Conservation (phyloP, 2,888 invertebrate genomes). For the Therioaphis trifolii region DNA sequence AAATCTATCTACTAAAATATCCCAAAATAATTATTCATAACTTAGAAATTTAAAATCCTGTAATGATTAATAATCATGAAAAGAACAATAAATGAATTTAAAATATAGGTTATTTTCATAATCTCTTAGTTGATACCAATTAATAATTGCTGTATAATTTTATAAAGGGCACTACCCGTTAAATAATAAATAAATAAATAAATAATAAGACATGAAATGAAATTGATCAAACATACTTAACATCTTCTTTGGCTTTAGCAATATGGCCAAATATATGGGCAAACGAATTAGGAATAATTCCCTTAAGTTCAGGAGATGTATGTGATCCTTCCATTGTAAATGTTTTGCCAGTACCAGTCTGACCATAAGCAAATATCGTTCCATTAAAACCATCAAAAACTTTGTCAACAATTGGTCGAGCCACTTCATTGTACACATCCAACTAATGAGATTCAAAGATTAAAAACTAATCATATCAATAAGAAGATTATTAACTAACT, state of each 20-base stretch:
- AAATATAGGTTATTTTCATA: no score
- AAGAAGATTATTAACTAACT: slow-evolving; percentile 70
- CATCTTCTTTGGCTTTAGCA: slow-evolving; percentile 89
- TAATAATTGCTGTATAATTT: no score
- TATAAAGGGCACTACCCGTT: no score
- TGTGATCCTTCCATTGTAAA: slow-evolving; percentile 97
- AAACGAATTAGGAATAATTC: slow-evolving; percentile 98
- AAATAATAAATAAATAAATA: no score
- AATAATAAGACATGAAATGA: background rate
- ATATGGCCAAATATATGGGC: slow-evolving; percentile 99
- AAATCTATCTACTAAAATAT: no score
- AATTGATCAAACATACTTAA: slow-evolving; percentile 75
- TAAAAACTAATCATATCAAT: no score
- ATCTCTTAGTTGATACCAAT: no score
- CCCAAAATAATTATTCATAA: no score
- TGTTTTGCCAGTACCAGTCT: slow-evolving; percentile 98
- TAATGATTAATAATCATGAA: no score
- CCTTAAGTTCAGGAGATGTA: slow-evolving; percentile 87
- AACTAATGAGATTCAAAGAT: slow-evolving; percentile 71
- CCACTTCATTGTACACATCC: slow-evolving; percentile 95
- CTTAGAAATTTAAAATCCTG: no score
- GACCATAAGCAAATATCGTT: slow-evolving; percentile 88
- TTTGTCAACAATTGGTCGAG: slow-evolving; percentile 95
- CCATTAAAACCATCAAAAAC: slow-evolving; percentile 98
- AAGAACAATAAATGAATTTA: no score